Evolutionary conservation across 2,797 vertebrate genomes (phyloP).

Genomic region (Channa striata): DNA sequence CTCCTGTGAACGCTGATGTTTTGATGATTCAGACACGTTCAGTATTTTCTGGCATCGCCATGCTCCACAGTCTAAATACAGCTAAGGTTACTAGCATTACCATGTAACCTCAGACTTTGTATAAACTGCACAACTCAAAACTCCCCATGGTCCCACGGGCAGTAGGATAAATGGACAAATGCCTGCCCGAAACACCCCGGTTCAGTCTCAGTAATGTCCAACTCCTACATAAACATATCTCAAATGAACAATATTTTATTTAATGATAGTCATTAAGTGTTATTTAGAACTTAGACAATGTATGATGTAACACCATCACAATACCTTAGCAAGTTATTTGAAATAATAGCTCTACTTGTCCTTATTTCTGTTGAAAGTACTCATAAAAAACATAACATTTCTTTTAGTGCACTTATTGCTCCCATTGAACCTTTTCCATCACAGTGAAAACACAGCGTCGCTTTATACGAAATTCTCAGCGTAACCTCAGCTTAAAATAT

Average conservation of each 20-base stretch:
- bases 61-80: not conserved
- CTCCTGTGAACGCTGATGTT: constrained; percentile 7
- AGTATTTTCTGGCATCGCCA: constrained; percentile 5
- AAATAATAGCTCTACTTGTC: constrained; percentile 13
- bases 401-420: not conserved
- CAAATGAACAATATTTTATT: constrained; percentile 25
- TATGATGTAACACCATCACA: constrained; percentile 49
- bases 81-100: not conserved
- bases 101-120: constrained; percentile 7
- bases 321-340: constrained; percentile 6
- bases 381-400: not conserved
- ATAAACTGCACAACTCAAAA: constrained; percentile 21
- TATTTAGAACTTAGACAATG: constrained; percentile 37
- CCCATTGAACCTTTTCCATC: constrained; percentile 14
- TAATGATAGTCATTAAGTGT: constrained; percentile 53
- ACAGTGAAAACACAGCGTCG: not conserved
- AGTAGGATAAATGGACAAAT: constrained; percentile 14
- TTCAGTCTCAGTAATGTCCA: constrained; percentile 3
- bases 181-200: not conserved
- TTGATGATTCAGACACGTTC: constrained; percentile 7
- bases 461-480: constrained; percentile 14
- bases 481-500: not conserved
- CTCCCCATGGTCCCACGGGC: not conserved
- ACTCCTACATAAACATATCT: constrained; percentile 24
- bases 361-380: constrained; percentile 13